Percentiles rank a stretch among this genome's conserved stretches.
Conservation (phyloP, 2,888 invertebrate genomes). For the Steinernema scapterisci region DNA sequence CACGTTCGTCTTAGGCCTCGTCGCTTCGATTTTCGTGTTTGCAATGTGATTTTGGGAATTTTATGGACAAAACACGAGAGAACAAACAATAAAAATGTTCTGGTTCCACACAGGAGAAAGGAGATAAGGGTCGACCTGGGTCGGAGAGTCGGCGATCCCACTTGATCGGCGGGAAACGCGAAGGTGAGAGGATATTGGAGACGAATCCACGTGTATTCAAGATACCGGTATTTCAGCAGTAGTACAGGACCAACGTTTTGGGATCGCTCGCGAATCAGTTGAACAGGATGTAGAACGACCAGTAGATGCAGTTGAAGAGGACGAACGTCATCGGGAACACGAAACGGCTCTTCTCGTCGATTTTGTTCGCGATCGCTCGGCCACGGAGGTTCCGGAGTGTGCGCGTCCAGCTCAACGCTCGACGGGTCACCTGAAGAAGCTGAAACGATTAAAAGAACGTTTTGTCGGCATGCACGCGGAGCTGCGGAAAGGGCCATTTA, state of each 20-base stretch:
- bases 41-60: not conserved
- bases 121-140: not conserved
- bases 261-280: not conserved
- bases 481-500: constrained; percentile 12
- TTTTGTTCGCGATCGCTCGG: constrained; percentile 59
- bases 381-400: constrained; percentile 60
- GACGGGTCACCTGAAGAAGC: constrained; percentile 51
- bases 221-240: not conserved
- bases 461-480: not conserved
- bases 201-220: not conserved
- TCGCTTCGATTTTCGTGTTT: not conserved
- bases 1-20: no score
- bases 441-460: constrained; percentile 19
- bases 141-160: not conserved
- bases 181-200: no score
- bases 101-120: not conserved
- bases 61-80: not conserved
- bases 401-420: constrained; percentile 59
- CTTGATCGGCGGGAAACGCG: not conserved
- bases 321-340: constrained; percentile 62
- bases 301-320: constrained; percentile 64
- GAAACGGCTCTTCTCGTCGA: constrained; percentile 62
- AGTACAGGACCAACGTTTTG: no score
- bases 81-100: not conserved
- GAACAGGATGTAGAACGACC: constrained; percentile 45